Conservation (phyloP, 2,113 vertebrate species). For the Thamnaconus septentrionalis region DNA sequence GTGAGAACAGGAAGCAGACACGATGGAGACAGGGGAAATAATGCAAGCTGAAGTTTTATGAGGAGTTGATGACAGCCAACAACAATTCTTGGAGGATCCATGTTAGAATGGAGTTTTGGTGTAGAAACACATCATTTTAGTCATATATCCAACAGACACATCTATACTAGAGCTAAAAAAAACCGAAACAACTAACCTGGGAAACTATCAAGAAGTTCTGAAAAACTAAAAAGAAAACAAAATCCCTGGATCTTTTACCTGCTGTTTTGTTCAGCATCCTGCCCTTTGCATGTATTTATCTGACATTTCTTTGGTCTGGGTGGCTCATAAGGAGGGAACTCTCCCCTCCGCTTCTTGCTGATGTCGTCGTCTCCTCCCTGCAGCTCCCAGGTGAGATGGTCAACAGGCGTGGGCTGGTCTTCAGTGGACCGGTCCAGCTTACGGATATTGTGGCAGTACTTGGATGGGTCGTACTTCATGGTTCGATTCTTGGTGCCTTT, state of each 20-base stretch:
- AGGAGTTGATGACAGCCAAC: too few relatives aligned
- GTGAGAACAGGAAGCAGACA: neutral
- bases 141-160: too few relatives aligned
- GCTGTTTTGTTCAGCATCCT: neutral
- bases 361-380: slow-evolving; percentile 76
- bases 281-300: neutral
- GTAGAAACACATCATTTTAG: neutral
- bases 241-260: slow-evolving; percentile 18
- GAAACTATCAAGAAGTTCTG: neutral
- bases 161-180: too few relatives aligned
- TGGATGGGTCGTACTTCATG: slow-evolving; percentile 93
- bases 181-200: neutral
- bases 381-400: slow-evolving; percentile 85
- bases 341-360: slow-evolving; percentile 82
- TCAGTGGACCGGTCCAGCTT: slow-evolving; percentile 69
- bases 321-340: slow-evolving; percentile 69
- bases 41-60: too few relatives aligned
- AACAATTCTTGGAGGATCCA: too few relatives aligned
- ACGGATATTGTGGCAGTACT: slow-evolving; percentile 93
- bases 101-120: too few relatives aligned
- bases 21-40: neutral
- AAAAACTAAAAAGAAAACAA: neutral
- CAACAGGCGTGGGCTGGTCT: slow-evolving; percentile 67
- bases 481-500: slow-evolving; percentile 79
- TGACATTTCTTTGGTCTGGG: slow-evolving; percentile 46